Conservation (phyloP, 2,797 vertebrate genomes). For the Acanthis flammea region DNA sequence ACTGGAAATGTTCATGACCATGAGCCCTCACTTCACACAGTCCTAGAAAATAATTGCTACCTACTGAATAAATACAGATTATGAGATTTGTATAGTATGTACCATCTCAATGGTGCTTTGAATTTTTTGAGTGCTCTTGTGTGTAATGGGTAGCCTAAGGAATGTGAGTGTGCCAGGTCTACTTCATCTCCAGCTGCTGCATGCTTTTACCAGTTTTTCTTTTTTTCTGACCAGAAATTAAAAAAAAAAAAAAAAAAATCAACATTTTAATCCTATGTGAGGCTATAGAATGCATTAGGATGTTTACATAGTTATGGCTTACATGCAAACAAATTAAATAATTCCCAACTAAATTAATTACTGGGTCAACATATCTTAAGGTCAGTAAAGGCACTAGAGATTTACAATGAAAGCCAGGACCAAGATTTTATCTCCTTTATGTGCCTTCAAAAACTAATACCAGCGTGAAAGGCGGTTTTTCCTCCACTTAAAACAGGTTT, state of each 20-base stretch:
- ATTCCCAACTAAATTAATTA: neutral
- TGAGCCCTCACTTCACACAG: constrained; percentile 3
- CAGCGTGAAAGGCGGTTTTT: neutral
- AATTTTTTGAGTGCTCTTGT: neutral
- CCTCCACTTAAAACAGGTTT: neutral
- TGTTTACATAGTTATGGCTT: neutral
- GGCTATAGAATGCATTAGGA: neutral
- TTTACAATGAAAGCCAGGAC: neutral
- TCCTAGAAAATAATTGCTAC: constrained; percentile 14
- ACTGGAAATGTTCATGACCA: neutral
- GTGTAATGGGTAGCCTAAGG: constrained; percentile 35
- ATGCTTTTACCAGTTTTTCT: neutral
- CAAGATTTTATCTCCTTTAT: neutral
- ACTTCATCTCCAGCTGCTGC: neutral
- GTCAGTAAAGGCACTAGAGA: neutral
- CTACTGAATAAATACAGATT: constrained; percentile 50
- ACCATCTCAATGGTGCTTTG: neutral
- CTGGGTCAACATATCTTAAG: neutral
- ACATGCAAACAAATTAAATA: neutral
- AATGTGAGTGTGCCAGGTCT: neutral
- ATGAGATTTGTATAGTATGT: neutral
- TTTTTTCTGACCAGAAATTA: neutral
- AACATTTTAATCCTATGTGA: neutral
- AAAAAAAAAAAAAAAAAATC: too few relatives aligned
- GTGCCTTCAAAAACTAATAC: neutral